Conservation (phyloP, 2,888 invertebrate species). For the Leptopterna dolabrata region DNA sequence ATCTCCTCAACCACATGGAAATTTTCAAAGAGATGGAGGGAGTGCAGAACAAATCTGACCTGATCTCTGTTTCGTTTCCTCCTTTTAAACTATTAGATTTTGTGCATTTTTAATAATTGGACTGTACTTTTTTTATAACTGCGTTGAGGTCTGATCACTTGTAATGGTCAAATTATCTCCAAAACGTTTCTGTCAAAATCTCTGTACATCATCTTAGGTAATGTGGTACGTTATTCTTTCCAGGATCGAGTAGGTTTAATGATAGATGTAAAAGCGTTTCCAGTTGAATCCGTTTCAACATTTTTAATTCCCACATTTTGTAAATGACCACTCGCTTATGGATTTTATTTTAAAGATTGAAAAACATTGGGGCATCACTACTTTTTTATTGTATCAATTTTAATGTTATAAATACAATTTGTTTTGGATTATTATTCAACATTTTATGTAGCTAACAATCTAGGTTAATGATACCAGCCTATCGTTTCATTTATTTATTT, state of each 20-base stretch:
- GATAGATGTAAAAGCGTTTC: neutral
- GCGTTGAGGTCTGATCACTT: neutral
- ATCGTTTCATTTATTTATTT: neutral
- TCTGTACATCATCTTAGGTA: neutral
- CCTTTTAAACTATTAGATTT: neutral
- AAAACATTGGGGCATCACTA: constrained; percentile 13
- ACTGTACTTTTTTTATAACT: neutral
- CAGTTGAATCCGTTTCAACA: neutral
- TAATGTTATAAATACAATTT: neutral
- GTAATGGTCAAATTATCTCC: neutral
- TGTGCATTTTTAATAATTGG: constrained; percentile 19
- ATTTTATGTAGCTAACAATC: neutral
- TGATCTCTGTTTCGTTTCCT: constrained; percentile 1
- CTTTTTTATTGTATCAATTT: constrained; percentile 7
- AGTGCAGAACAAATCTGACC: neutral
- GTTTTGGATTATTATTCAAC: neutral
- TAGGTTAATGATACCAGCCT: neutral
- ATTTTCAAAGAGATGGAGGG: neutral
- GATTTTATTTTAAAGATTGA: constrained; percentile 4
- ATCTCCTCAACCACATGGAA: neutral
- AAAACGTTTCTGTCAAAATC: neutral
- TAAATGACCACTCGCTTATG: constrained; percentile 24
- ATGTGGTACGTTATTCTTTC: neutral
- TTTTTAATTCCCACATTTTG: neutral
- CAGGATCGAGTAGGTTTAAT: neutral